A percentile compares a stretch with the other conserved stretches of the same genome.
phyloP scores from a whole-genome alignment of 2,113 vertebrate species.

The Panthera tigris region DNA sequence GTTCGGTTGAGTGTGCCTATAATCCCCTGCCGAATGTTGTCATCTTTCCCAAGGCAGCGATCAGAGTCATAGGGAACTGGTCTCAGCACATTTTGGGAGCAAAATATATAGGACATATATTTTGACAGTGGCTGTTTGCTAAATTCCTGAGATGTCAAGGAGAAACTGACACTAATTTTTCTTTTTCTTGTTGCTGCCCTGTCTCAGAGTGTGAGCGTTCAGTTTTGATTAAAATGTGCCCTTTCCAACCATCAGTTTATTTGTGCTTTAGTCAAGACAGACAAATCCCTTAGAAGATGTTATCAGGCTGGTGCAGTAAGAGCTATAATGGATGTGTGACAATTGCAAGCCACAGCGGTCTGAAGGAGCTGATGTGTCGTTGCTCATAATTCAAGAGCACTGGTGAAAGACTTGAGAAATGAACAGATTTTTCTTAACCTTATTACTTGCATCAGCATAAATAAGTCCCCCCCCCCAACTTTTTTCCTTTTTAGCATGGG shows the following conservation, averaged over 20 bases:
- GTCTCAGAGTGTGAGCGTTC: constrained; percentile 20
- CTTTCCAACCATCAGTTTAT: constrained; percentile 36
- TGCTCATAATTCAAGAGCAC: constrained; percentile 37
- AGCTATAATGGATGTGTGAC: constrained; percentile 34
- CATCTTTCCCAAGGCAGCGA: neutral
- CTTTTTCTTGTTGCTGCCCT: constrained; percentile 23
- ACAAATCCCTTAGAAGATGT: constrained; percentile 36
- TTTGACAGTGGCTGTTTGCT: neutral
- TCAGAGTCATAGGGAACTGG: neutral
- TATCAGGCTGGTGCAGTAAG: neutral
- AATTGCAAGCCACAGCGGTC: constrained; percentile 38
- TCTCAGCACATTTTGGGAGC: neutral
- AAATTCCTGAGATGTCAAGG: neutral
- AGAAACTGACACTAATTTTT: constrained; percentile 28
- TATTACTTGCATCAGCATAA: neutral
- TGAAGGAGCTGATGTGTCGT: neutral
- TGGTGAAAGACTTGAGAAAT: neutral
- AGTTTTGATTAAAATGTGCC: constrained; percentile 65
- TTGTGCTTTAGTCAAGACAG: constrained; percentile 60
- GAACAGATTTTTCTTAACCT: constrained; percentile 24
- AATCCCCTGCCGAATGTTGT: neutral
- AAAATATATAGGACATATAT: neutral
- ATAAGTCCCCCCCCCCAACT: neutral
- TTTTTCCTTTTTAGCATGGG: neutral
- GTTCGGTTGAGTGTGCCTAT: neutral